Base-by-base conservation (phyloP, 2,113 vertebrate genomes). In the Poeciliopsis retropinna region DNA sequence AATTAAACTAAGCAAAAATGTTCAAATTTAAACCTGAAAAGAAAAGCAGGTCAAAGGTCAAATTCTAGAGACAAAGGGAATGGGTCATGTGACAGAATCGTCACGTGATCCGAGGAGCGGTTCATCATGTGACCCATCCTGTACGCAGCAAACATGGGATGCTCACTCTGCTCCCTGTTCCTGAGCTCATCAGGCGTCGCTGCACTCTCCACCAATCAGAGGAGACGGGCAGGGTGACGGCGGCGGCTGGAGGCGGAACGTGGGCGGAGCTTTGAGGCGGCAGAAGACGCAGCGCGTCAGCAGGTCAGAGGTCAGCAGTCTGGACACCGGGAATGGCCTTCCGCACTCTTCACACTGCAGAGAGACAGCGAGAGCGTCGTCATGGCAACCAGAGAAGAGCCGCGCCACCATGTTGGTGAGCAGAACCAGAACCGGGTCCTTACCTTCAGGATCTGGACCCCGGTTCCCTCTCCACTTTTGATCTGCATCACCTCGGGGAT, bases 401-500 rank as follows among this genome's bases (percentile, higher is more conserved):
- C 10, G 9, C 29, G 29, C 29, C 29, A 3, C 29, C 29, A 30
- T 30, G 29, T 30, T 30, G 29, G 29, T 30, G 29, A 30, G 3
- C 29, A 30, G 29, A 30, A 30, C 30, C 30, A 30, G n/a, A n/a
- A n/a, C n/a, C n/a, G n/a, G n/a, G 34, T 51, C 19, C 27, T 37
- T 30, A 14, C 63, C 60, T 47, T 47, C 44, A 47, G 44, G 71
- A 94, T 67, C 51, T 85, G 91, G 57, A 83, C 79, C 31, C 91
- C 90, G 39, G 30, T 75, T 29, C 77, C 86, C 9, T 67, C 84
- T 1, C 64, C 27, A 76, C 77, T 92, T 75, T 70, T 87, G 11
- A 67, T 81, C 81, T 94, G 75, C 3, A 82, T 80, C 3, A 94
- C 92, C 31, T 85, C 66, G 41, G 93, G 91, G 37, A 94, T 82